A percentile compares a stretch with the other conserved stretches of the same genome.
These are phyloP conservation scores for Mesoligia furuncula DNA, from an alignment of 2,888 invertebrate genomes.

Conservation along the genomic window DNA sequence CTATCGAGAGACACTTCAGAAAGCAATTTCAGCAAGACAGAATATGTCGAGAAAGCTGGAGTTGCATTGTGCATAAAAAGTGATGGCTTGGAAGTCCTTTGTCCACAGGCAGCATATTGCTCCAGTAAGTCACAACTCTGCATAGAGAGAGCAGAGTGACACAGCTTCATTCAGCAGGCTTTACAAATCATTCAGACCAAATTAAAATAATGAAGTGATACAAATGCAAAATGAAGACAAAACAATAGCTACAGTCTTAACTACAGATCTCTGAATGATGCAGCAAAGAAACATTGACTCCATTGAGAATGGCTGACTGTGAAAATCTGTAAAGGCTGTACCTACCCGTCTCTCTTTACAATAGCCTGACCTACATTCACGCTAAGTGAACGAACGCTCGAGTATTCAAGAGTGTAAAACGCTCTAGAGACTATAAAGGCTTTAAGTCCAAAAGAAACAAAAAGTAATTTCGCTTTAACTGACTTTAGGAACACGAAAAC, in stretches of 20 bases:
- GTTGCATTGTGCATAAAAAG: conserved; percentile 15
- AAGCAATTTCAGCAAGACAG: not conserved
- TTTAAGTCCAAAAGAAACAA: conserved; percentile 25
- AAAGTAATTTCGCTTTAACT: conserved; percentile 32
- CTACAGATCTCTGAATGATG: conserved; percentile 36
- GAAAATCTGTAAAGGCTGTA: conserved; percentile 59
- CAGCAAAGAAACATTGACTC: conserved; percentile 42
- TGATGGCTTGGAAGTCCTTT: conserved; percentile 12
- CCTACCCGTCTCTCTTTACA: conserved; percentile 42
- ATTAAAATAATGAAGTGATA: conserved; percentile 36
- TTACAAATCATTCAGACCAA: conserved; percentile 29
- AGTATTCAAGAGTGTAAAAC: conserved; percentile 57
- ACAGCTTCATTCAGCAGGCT: conserved; percentile 28
- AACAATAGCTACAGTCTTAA: conserved; percentile 44
- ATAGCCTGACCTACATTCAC: conserved; percentile 67
- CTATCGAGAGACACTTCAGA: not conserved
- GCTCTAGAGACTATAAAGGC: conserved; percentile 49
- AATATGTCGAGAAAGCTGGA: not conserved
- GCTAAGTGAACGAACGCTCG: conserved; percentile 63
- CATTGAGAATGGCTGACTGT: conserved; percentile 61
- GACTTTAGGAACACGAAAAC: not conserved
- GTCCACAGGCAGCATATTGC: conserved; percentile 8
- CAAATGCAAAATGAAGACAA: conserved; percentile 35
- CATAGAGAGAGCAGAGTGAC: conserved; percentile 24
- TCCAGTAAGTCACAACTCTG: conserved; percentile 16